These are phyloP conservation scores for Scolanthus callimorphus DNA, from an alignment of 92 coral and sea anemone genomes.

Conservation along the genomic window DNA sequence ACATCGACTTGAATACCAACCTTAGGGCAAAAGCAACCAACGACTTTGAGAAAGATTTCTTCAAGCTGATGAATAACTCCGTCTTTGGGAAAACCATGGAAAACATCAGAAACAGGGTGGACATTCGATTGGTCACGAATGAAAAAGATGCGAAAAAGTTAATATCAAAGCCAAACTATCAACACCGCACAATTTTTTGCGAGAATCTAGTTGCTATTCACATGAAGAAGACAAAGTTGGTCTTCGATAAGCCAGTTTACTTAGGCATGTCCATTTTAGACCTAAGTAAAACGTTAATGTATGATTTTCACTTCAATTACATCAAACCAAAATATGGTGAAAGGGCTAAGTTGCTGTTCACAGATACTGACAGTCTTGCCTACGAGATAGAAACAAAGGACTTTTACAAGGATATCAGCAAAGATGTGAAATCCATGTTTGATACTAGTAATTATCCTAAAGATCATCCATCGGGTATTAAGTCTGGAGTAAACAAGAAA, in stretches of 20 bases:
- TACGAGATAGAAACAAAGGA: too few relatives aligned
- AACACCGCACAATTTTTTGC: constrained; percentile 39
- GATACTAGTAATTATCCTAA: too few relatives aligned
- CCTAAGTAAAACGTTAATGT: constrained; percentile 56
- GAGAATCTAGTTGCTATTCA: constrained; percentile 41
- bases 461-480: too few relatives aligned
- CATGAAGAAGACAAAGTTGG: constrained; percentile 49
- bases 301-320: constrained; percentile 40
- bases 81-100: constrained; percentile 42
- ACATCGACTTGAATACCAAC: constrained; percentile 25
- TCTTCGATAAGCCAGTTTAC: constrained; percentile 57
- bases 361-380: too few relatives aligned
- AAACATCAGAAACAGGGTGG: constrained; percentile 39
- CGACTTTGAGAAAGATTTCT: constrained; percentile 38
- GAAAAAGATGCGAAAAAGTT: constrained; percentile 26
- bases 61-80: constrained; percentile 31
- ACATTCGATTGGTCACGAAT: constrained; percentile 29
- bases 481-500: too few relatives aligned
- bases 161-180: constrained; percentile 47
- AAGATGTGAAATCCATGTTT: too few relatives aligned
- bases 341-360: too few relatives aligned
- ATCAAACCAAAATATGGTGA: constrained; percentile 38
- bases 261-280: constrained; percentile 73
- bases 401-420: too few relatives aligned
- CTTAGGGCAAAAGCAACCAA: constrained; percentile 17